Conservation (phyloP, 2,888 invertebrate species). For the Spodoptera picta region DNA sequence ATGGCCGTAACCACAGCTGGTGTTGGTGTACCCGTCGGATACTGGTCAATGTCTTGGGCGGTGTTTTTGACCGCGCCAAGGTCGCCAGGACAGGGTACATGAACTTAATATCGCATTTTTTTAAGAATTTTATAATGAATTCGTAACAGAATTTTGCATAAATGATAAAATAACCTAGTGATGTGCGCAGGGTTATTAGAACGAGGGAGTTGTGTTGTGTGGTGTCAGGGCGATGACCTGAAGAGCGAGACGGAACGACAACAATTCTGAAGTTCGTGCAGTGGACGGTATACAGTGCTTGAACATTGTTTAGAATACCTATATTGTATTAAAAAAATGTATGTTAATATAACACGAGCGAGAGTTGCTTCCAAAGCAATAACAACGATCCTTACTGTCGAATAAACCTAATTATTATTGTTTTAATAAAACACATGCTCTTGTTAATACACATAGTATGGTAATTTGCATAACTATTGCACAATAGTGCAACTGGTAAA, state of each 20-base stretch:
- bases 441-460: conserved; percentile 34
- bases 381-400: no score
- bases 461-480: conserved; percentile 80
- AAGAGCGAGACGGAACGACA: conserved; percentile 86
- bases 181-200: conserved; percentile 83
- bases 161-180: conserved; percentile 71
- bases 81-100: conserved; percentile 79
- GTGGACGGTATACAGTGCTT: conserved; percentile 49
- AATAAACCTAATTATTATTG: no score
- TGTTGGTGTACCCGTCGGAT: conserved; percentile 63
- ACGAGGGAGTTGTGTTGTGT: conserved; percentile 76
- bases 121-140: conserved; percentile 27
- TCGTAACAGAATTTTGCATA: conserved; percentile 53
- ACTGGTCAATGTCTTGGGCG: conserved; percentile 81
- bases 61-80: conserved; percentile 84
- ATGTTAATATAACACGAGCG: no score
- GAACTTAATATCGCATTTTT: conserved; percentile 69
- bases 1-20: conserved; percentile 74
- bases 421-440: no score
- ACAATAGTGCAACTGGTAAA: conserved; percentile 57
- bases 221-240: conserved; percentile 84
- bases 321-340: conserved; percentile 32
- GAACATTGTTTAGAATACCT: conserved; percentile 53
- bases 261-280: conserved; percentile 87
- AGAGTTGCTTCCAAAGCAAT: no score